Conservation (phyloP, 2,888 invertebrate species). For the Linnaemya vulpina region DNA sequence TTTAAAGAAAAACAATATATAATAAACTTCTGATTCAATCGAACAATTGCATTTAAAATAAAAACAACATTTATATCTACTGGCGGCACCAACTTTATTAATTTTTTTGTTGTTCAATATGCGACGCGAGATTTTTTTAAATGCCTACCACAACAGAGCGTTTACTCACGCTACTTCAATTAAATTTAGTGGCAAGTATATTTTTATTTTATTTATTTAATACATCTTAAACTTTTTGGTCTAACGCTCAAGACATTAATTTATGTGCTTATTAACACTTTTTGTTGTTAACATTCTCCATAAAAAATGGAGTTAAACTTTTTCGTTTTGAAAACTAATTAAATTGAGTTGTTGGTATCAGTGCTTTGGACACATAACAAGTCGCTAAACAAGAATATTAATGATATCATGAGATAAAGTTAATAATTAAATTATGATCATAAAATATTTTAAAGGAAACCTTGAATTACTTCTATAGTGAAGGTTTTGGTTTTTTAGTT, state of each 20-base stretch:
- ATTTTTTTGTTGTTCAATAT: too few species aligned
- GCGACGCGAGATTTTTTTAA: too few species aligned
- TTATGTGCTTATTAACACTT: constrained; percentile 61
- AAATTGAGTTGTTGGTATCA: constrained; percentile 59
- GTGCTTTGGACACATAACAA: constrained; percentile 38
- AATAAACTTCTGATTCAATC: too few species aligned
- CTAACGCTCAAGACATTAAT: constrained; percentile 44
- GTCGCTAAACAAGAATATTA: background rate
- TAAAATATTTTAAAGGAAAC: background rate
- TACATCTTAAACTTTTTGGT: background rate
- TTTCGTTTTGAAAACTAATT: constrained; percentile 42
- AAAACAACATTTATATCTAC: too few species aligned
- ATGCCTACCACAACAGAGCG: too few species aligned
- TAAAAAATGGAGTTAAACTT: background rate
- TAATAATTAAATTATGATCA: background rate
- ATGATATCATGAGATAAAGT: background rate
- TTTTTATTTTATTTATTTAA: background rate
- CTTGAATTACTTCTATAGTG: background rate
- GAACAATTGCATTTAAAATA: too few species aligned
- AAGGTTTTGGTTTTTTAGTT: background rate
- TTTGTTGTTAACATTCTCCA: constrained; percentile 27
- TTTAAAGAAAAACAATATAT: too few species aligned
- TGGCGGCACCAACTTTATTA: too few species aligned
- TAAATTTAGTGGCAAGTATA: too few species aligned
- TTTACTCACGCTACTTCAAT: too few species aligned